These are phyloP conservation scores for Punctoribates punctum DNA, from an alignment of 2,888 invertebrate species.

Conservation along the genomic window DNA sequence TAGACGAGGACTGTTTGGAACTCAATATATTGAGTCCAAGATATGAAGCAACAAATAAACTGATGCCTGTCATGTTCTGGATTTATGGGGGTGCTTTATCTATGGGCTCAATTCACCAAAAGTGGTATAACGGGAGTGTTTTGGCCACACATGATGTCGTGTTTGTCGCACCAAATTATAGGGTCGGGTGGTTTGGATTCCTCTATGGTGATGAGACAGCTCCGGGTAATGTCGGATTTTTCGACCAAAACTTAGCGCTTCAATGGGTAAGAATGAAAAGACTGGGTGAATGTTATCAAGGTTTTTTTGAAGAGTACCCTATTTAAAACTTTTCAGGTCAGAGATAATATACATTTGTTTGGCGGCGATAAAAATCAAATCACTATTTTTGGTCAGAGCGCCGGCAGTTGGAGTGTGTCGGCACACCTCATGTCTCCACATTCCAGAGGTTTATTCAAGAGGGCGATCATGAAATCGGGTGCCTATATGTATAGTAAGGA, in stretches of 20 bases:
- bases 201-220: not conserved
- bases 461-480: constrained; percentile 28
- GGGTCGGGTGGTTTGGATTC: not conserved
- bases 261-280: not conserved
- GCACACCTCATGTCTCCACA: constrained; percentile 26
- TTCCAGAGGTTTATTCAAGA: not conserved
- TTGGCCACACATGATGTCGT: not conserved
- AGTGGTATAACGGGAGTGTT: not conserved
- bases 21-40: not conserved
- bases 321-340: not conserved
- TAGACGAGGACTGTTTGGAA: not conserved
- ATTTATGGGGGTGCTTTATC: not conserved
- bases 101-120: not conserved
- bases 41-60: not conserved
- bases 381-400: constrained; percentile 57
- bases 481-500: not conserved
- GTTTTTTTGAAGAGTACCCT: not conserved
- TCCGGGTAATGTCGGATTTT: no score
- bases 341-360: constrained; percentile 51
- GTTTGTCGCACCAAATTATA: not conserved
- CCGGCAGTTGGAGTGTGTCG: constrained; percentile 48
- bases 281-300: no score
- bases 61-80: constrained; percentile 51
- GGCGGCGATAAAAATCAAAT: constrained; percentile 48
- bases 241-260: not conserved